Conservation (phyloP, 2,888 invertebrate species). For the Dolomedes plantarius region DNA sequence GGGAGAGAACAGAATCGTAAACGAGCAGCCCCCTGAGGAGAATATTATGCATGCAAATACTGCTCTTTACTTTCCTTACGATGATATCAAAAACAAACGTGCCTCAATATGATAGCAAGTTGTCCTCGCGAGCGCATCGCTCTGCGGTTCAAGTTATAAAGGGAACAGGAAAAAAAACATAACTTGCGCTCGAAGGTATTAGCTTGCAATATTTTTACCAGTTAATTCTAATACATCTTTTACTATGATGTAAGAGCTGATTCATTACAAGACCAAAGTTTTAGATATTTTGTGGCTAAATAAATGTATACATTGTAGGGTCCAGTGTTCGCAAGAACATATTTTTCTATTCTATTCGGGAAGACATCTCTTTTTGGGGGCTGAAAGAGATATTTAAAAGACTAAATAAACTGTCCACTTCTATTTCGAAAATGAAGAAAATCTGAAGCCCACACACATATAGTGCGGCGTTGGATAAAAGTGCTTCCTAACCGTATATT, state of each 20-base stretch:
- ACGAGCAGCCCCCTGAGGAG: constrained; percentile 48
- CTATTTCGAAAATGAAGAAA: constrained; percentile 1
- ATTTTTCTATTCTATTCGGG: constrained; percentile 57
- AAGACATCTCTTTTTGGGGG: constrained; percentile 27
- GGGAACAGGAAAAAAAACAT: constrained; percentile 27
- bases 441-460: too few relatives aligned
- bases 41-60: constrained; percentile 49
- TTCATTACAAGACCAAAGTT: constrained; percentile 61
- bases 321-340: constrained; percentile 60
- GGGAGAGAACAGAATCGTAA: constrained; percentile 20
- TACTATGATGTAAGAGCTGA: constrained; percentile 55
- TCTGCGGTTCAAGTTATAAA: constrained; percentile 11
- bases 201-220: constrained; percentile 48
- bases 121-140: constrained; percentile 29
- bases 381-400: constrained; percentile 24
- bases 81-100: constrained; percentile 70
- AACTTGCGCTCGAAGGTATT: constrained; percentile 32
- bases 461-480: constrained; percentile 39
- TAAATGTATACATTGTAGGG: constrained; percentile 63
- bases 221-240: constrained; percentile 44
- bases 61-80: constrained; percentile 63
- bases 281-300: constrained; percentile 65
- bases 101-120: constrained; percentile 70
- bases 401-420: constrained; percentile 26
- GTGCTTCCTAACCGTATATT: constrained; percentile 61